Conservation (phyloP, 1,140 invertebrate species). For the Hetaerina americana region DNA sequence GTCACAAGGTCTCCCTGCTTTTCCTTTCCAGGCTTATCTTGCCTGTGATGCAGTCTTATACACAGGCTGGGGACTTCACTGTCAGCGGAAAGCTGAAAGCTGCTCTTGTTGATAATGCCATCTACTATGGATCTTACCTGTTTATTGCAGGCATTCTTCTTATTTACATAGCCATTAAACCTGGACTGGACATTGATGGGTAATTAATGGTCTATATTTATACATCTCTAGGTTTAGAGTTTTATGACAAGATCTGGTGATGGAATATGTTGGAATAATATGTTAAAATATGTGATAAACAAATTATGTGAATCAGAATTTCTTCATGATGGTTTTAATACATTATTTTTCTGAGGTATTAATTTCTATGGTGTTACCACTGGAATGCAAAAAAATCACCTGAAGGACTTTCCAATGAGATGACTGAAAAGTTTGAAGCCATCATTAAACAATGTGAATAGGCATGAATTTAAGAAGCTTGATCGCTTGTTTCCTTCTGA, state of each 20-base stretch:
- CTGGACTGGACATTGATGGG: constrained; percentile 79
- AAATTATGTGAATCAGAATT: no score
- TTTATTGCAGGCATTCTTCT: constrained; percentile 89
- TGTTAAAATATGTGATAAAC: constrained; percentile 7
- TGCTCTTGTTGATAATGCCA: constrained; percentile 90
- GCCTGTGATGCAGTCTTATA: constrained; percentile 98
- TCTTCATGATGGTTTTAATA: no score
- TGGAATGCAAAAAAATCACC: no score
- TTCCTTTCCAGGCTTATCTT: constrained; percentile 77
- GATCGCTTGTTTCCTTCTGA: no score
- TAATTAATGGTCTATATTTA: constrained; percentile 36
- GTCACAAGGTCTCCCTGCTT: no score
- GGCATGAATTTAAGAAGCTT: no score
- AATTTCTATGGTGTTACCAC: no score
- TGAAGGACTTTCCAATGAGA: no score
- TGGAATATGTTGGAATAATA: not conserved
- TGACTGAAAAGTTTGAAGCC: no score
- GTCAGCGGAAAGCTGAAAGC: constrained; percentile 89
- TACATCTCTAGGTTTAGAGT: no score
- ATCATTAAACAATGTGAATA: no score
- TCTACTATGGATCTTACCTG: constrained; percentile 96
- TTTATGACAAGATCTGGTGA: constrained; percentile 2
- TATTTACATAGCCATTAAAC: constrained; percentile 87
- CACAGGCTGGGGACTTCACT: constrained; percentile 95
- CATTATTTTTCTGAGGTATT: no score